Evolutionary conservation across 53 echinoderm and acorn worm species (phyloP).

Genomic region (Henricia sp.): DNA sequence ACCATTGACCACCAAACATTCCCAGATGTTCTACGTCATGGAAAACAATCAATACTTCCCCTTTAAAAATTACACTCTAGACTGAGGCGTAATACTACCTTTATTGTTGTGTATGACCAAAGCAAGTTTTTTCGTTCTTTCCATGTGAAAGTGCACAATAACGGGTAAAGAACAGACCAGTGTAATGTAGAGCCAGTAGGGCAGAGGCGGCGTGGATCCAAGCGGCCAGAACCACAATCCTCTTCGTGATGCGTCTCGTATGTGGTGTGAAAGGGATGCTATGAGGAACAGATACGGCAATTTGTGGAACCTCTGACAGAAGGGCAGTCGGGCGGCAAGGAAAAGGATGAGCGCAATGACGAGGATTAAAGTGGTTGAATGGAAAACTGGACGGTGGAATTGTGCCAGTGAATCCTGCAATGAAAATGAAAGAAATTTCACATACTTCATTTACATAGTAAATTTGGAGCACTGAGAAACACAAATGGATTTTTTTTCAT

Average conservation of each 20-base stretch:
- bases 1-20: too few species aligned
- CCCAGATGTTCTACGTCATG: too few species aligned
- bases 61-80: neutral
- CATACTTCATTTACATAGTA: too few species aligned
- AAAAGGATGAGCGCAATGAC: constrained; percentile 52
- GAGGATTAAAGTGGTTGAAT: constrained; percentile 71
- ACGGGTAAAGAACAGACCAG: constrained; percentile 41
- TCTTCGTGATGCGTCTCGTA: constrained; percentile 75
- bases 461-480: neutral
- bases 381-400: constrained; percentile 60
- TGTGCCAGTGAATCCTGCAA: constrained; percentile 70
- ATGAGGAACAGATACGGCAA: constrained; percentile 65
- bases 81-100: neutral
- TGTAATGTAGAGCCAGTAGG: constrained; percentile 64
- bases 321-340: constrained; percentile 15
- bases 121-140: neutral
- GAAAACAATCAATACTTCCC: too few species aligned
- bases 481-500: too few species aligned
- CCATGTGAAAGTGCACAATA: neutral
- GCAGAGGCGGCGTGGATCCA: constrained; percentile 68
- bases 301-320: constrained; percentile 16
- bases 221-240: constrained; percentile 85
- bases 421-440: constrained; percentile 2
- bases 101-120: neutral
- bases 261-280: constrained; percentile 74